These are phyloP conservation scores for Megaptera novaeangliae DNA, from an alignment of 2,113 vertebrate species.

Conservation along the genomic window DNA sequence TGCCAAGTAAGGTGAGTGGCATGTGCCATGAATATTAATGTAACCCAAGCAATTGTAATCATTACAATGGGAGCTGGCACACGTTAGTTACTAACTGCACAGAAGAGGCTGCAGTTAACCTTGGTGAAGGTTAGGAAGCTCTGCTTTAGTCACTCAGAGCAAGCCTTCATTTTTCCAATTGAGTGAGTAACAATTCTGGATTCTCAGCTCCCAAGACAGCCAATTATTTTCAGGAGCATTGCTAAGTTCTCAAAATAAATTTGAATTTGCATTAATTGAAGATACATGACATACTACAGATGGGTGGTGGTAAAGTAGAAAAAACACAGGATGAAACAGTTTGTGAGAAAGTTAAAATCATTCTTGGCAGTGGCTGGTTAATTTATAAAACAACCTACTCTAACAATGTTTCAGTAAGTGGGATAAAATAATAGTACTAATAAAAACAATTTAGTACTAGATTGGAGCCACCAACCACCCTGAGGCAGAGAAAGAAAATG, in stretches of 20 bases:
- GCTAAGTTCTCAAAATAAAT: conserved; percentile 28
- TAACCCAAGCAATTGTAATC: neutral
- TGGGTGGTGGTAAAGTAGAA: neutral
- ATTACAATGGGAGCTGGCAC: neutral
- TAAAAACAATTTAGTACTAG: neutral
- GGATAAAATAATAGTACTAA: neutral
- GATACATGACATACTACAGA: neutral
- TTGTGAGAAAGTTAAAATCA: conserved; percentile 26
- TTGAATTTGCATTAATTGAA: conserved; percentile 22
- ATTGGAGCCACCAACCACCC: neutral
- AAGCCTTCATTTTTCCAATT: neutral
- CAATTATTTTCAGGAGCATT: neutral
- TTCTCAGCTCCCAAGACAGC: neutral
- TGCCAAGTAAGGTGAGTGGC: neutral
- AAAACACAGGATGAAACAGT: neutral
- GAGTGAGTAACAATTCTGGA: neutral
- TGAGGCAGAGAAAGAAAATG: neutral
- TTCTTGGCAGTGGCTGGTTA: neutral
- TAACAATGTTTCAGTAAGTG: neutral
- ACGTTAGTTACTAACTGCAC: neutral
- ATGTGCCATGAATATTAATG: conserved; percentile 30
- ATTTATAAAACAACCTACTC: neutral
- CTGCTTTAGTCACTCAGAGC: neutral
- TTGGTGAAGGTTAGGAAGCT: neutral
- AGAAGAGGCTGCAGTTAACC: conserved; percentile 5